A percentile compares a stretch with the other conserved stretches of the same genome.
These are phyloP conservation scores for Oligia strigilis DNA, from an alignment of 2,888 invertebrate genomes.

Conservation along the genomic window DNA sequence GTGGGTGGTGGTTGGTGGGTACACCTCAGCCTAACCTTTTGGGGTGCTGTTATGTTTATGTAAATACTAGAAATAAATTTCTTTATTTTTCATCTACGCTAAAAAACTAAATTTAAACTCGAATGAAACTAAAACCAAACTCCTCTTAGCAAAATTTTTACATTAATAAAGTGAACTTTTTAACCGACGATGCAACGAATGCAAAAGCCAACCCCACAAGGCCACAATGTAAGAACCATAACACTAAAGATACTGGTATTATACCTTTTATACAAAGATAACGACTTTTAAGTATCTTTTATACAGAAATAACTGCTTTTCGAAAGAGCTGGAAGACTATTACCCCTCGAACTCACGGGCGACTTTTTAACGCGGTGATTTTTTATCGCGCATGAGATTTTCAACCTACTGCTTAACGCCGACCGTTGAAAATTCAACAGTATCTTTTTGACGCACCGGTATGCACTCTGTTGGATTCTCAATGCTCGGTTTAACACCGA, in stretches of 20 bases:
- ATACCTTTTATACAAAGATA: conserved; percentile 51
- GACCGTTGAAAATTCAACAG: background rate
- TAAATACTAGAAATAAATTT: background rate
- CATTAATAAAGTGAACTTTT: conserved; percentile 8
- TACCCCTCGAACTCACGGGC: too few relatives aligned
- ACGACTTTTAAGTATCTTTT: conserved; percentile 37
- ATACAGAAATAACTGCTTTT: conserved; percentile 48
- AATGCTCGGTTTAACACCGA: too few relatives aligned
- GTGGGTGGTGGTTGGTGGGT: background rate
- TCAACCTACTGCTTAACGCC: background rate
- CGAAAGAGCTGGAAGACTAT: conserved; percentile 36
- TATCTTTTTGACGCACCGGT: too few relatives aligned
- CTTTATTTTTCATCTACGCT: background rate
- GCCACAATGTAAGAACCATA: conserved; percentile 59
- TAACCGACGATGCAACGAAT: conserved; percentile 35
- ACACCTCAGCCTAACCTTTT: too few relatives aligned
- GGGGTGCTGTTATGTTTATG: background rate
- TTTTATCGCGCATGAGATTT: background rate
- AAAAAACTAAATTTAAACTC: conserved; percentile 21
- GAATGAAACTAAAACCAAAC: conserved; percentile 6
- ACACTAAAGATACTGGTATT: conserved; percentile 62
- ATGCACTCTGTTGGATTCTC: background rate
- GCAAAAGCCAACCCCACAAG: conserved; percentile 28
- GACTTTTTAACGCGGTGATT: background rate
- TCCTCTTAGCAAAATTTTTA: conserved; percentile 13